Percentiles rank a stretch among this genome's conserved stretches.
Conservation (phyloP, 2,888 invertebrate genomes). For the Saturnia pavonia region DNA sequence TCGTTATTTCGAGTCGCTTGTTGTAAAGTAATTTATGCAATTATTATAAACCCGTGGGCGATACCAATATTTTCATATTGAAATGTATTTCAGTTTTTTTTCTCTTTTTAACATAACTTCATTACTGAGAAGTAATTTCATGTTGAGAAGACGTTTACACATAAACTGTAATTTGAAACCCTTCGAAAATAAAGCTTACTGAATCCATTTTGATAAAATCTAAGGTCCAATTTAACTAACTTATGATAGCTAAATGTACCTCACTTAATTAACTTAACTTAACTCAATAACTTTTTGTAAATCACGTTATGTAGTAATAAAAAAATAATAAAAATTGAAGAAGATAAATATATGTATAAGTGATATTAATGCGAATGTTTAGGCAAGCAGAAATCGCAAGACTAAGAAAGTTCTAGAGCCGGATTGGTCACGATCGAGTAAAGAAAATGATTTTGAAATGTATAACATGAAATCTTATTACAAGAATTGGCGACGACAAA, state of each 20-base stretch:
- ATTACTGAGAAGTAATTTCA: not conserved
- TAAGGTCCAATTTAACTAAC: too few relatives aligned
- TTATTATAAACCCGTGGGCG: not conserved
- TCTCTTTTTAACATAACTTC: not conserved
- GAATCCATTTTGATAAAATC: too few relatives aligned
- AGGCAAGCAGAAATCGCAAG: not conserved
- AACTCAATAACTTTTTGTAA: too few relatives aligned
- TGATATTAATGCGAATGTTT: not conserved
- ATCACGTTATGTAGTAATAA: too few relatives aligned
- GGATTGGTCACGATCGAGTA: not conserved
- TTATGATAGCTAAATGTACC: too few relatives aligned
- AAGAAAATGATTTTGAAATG: not conserved
- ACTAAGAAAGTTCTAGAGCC: not conserved
- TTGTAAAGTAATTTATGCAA: not conserved
- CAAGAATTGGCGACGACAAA: slow-evolving; percentile 43
- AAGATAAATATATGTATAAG: not conserved
- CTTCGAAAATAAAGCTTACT: too few relatives aligned
- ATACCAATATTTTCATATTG: slow-evolving; percentile 3
- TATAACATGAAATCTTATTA: slow-evolving; percentile 29
- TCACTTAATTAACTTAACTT: too few relatives aligned
- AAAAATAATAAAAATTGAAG: not conserved
- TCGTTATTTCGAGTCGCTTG: not conserved
- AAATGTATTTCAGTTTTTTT: not conserved
- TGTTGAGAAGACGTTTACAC: too few relatives aligned
- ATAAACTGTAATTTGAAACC: too few relatives aligned